Evolutionary conservation across 2,888 invertebrate genomes (phyloP), one percentile per base, ranked within the genome.

Genomic region (Oscheius sp.): DNA sequence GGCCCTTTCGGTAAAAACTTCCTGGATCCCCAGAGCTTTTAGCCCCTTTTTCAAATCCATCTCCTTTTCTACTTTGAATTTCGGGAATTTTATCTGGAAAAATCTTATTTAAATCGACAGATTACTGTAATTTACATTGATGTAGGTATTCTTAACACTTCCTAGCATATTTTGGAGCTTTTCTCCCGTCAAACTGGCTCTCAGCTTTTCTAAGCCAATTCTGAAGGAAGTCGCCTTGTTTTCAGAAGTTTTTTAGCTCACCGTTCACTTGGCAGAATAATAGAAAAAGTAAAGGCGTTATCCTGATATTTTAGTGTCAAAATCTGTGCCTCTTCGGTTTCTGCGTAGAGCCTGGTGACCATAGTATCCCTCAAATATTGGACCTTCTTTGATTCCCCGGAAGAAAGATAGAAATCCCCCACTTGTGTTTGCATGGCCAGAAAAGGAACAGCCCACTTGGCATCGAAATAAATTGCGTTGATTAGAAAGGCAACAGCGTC

Each of bases 381-480:
- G 29, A 58, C 69, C 46, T 74, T 46, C 61, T 63, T 55, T 5
- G 18, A 41, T 13, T 58, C 59, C 5, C 69, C 75, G 1, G 18
- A 12, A 3, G 41, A 41, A 13, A 21, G 21, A n/a, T 49, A 25
- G 52, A 78, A 78, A 0, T 73, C 69, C 13, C 16, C 35, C 6
- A 69, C 52, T 9, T 13, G 18, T 1, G 69, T 69, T n/a, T n/a
- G n/a, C 1, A 29, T 27, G 23, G n/a, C n/a, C n/a, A n/a, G n/a
- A n/a, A n/a, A n/a, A n/a, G n/a, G n/a, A n/a, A n/a, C n/a, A n/a
- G n/a, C 53, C 78, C 78, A 78, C 16, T 73, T 59, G 6, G 72
- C 78, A n/a, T 78, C 69, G 49, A 78, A 69, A 23, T 78, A 76
- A 13, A 78, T 18, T 9, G 78, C 78, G 35, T 78, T 78, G 27